Percentiles rank a stretch among this genome's conserved stretches.
Conservation (phyloP, 2,888 invertebrate species). For the Pammene aurita region DNA sequence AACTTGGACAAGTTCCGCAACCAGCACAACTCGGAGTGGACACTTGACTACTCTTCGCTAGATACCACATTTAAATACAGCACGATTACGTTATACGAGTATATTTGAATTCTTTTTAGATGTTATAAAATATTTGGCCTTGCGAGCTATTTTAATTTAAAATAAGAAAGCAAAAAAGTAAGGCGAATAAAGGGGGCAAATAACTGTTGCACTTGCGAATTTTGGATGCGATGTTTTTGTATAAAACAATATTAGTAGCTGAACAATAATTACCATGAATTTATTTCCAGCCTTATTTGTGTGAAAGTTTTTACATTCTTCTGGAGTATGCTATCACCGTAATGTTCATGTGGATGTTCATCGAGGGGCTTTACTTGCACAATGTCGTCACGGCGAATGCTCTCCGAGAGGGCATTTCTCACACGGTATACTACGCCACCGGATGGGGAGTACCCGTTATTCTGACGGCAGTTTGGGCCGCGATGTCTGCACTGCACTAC, state of each 20-base stretch:
- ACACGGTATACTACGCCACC: constrained; percentile 84
- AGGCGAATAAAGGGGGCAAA: too few relatives aligned
- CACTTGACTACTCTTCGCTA: constrained; percentile 28
- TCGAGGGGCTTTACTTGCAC: constrained; percentile 95
- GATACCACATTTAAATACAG: constrained; percentile 32
- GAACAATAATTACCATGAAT: constrained; percentile 2
- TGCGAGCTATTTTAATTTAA: neutral
- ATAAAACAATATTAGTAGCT: too few relatives aligned
- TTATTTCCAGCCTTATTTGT: constrained; percentile 87
- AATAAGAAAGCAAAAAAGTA: too few relatives aligned
- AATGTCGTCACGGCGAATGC: constrained; percentile 90
- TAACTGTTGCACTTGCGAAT: too few relatives aligned
- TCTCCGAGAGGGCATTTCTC: constrained; percentile 83
- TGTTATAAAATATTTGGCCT: neutral
- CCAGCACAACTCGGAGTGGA: constrained; percentile 39
- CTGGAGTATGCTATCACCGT: constrained; percentile 95
- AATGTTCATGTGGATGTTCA: constrained; percentile 98
- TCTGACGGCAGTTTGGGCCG: constrained; percentile 87
- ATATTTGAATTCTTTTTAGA: constrained; percentile 7
- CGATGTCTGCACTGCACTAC: constrained; percentile 78
- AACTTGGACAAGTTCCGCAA: constrained; percentile 39
- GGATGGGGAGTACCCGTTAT: constrained; percentile 90
- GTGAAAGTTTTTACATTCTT: constrained; percentile 89
- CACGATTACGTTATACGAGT: constrained; percentile 1
- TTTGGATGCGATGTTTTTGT: too few relatives aligned